A percentile compares a stretch with the other conserved stretches of the same genome.
Conservation (phyloP, 2,888 invertebrate species). For the Leistus spinibarbis region DNA sequence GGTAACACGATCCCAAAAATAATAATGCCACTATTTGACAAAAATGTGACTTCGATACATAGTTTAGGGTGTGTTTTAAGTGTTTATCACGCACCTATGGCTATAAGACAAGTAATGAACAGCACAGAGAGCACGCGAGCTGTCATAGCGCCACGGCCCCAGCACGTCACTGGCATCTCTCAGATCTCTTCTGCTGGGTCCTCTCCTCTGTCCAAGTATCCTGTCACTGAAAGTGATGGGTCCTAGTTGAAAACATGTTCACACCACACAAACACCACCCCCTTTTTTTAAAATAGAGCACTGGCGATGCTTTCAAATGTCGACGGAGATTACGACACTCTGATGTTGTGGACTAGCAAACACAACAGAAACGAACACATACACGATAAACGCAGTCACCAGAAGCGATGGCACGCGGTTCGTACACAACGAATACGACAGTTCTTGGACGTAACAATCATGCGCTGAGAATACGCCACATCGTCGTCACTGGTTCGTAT, state of each 20-base stretch:
- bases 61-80: not conserved
- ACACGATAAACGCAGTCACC: not conserved
- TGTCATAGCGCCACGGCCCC: slow-evolving; percentile 50
- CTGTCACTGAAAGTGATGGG: slow-evolving; percentile 40
- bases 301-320: slow-evolving; percentile 38
- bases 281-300: not conserved
- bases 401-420: not conserved
- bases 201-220: slow-evolving; percentile 28
- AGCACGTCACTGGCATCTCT: slow-evolving; percentile 47
- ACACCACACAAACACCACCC: slow-evolving; percentile 25
- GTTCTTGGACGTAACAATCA: not conserved
- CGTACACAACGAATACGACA: not conserved
- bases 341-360: not conserved
- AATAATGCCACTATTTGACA: not conserved
- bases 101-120: slow-evolving; percentile 53
- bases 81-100: slow-evolving; percentile 49
- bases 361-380: slow-evolving; percentile 38
- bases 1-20: not conserved
- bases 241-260: slow-evolving; percentile 25
- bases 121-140: slow-evolving; percentile 51
- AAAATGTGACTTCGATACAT: not conserved
- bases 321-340: not conserved
- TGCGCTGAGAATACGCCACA: slow-evolving; percentile 57
- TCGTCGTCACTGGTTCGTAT: slow-evolving; percentile 52
- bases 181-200: slow-evolving; percentile 43